phyloP scores from a whole-genome alignment of 2,113 vertebrate genomes.

The Saimiri boliviensis region DNA sequence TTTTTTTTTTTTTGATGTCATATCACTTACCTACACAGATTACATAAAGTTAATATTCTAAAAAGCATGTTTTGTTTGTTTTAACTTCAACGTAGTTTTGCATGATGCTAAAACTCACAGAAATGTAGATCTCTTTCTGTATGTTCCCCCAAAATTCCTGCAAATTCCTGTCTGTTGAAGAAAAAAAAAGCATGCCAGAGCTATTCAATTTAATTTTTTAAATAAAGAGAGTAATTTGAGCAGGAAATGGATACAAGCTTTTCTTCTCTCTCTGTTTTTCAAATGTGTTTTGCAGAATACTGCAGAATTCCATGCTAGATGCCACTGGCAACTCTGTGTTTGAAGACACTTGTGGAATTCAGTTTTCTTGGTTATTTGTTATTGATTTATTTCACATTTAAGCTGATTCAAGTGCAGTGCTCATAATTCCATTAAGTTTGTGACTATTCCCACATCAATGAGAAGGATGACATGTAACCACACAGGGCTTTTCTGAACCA shows the following conservation, averaged over 20 bases:
- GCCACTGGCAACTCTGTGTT: neutral
- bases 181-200: neutral
- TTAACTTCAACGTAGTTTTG: neutral
- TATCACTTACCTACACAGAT: neutral
- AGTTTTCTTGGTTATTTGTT: constrained; percentile 16
- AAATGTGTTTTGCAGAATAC: neutral
- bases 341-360: neutral
- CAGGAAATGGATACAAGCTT: neutral
- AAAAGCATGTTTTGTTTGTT: neutral
- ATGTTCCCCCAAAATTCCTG: neutral
- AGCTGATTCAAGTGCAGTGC: neutral
- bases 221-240: neutral
- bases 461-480: neutral
- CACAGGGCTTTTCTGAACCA: neutral
- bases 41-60: neutral
- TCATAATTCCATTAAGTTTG: neutral
- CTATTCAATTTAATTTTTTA: neutral
- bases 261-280: neutral
- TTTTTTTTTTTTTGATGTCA: neutral
- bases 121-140: neutral
- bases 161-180: neutral
- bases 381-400: constrained; percentile 19
- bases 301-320: neutral
- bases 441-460: neutral
- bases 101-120: neutral